Percentiles rank a stretch among this genome's conserved stretches.
Conservation (phyloP, 64 coral and sea anemone species). For the Stichodactyla helianthus region DNA sequence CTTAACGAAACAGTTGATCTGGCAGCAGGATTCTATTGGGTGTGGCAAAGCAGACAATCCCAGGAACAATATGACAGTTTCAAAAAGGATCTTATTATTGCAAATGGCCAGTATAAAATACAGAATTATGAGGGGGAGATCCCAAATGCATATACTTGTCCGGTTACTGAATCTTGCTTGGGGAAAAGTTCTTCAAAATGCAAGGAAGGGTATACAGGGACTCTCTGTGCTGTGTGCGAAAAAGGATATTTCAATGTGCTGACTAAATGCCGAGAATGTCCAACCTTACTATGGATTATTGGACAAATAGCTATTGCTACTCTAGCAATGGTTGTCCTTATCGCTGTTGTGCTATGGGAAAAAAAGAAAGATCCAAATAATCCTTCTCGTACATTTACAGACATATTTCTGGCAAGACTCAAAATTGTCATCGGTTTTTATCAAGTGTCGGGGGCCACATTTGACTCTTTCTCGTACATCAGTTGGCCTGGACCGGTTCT, state of each 20-base stretch:
- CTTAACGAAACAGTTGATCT: slow-evolving; percentile 33
- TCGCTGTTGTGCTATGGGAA: background rate
- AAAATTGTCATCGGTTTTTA: slow-evolving; percentile 71
- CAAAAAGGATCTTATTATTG: background rate
- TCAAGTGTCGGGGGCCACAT: slow-evolving; percentile 28
- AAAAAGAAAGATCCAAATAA: background rate
- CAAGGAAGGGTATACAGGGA: slow-evolving; percentile 22
- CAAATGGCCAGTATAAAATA: background rate
- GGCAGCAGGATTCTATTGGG: slow-evolving; percentile 46
- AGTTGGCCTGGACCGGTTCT: background rate
- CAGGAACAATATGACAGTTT: slow-evolving; percentile 15
- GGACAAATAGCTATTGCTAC: background rate
- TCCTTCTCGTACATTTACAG: background rate
- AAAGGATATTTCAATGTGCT: slow-evolving; percentile 29
- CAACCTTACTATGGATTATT: background rate
- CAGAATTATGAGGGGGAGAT: background rate
- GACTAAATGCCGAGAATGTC: slow-evolving; percentile 22
- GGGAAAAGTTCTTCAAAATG: slow-evolving; percentile 29
- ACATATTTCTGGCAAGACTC: slow-evolving; percentile 41
- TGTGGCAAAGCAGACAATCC: background rate
- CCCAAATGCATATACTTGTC: slow-evolving; percentile 22
- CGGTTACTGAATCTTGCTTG: slow-evolving; percentile 7
- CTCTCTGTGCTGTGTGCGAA: slow-evolving; percentile 36
- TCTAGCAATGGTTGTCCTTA: background rate
- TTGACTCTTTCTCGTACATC: too few relatives aligned